Evolutionary conservation across 2,797 vertebrate genomes (phyloP).

Genomic region (Trematomus bernacchii): DNA sequence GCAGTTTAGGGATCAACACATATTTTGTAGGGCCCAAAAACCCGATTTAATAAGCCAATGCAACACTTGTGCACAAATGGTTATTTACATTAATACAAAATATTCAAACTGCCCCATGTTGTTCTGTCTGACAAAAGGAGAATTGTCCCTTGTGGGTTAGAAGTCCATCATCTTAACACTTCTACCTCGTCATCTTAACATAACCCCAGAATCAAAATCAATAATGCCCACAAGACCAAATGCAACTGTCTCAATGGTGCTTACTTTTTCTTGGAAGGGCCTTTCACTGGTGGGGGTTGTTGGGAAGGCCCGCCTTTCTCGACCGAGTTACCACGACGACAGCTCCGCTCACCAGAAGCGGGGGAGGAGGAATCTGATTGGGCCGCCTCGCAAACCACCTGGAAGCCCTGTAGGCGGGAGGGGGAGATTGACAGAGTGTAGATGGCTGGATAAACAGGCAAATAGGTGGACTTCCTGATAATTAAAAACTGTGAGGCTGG

Average conservation of each 20-base stretch:
- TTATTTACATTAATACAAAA: neutral
- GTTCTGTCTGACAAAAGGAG: no score
- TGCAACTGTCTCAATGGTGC: constrained; percentile 4
- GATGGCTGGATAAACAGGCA: constrained; percentile 9
- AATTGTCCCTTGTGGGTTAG: no score
- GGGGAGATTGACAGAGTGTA: constrained; percentile 42
- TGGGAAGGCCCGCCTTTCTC: constrained; percentile 94
- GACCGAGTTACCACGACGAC: constrained; percentile 94
- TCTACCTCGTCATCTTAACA: neutral
- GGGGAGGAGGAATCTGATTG: constrained; percentile 90
- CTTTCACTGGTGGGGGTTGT: constrained; percentile 88
- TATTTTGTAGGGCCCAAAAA: no score
- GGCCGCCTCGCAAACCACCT: constrained; percentile 93
- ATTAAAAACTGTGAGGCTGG: constrained; percentile 48
- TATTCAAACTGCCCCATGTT: neutral
- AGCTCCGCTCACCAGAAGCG: constrained; percentile 88
- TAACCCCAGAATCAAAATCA: neutral
- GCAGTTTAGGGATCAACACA: no score
- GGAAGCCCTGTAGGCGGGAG: constrained; percentile 84
- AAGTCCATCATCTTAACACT: neutral
- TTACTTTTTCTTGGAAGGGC: constrained; percentile 92
- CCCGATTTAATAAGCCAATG: no score
- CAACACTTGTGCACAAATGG: no score
- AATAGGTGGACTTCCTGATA: constrained; percentile 23
- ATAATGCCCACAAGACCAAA: neutral